Percentiles rank a stretch among this genome's conserved stretches.
These are phyloP conservation scores for Akabosia matsudoensis DNA, from an alignment of 1,140 invertebrate genomes.

Conservation along the genomic window DNA sequence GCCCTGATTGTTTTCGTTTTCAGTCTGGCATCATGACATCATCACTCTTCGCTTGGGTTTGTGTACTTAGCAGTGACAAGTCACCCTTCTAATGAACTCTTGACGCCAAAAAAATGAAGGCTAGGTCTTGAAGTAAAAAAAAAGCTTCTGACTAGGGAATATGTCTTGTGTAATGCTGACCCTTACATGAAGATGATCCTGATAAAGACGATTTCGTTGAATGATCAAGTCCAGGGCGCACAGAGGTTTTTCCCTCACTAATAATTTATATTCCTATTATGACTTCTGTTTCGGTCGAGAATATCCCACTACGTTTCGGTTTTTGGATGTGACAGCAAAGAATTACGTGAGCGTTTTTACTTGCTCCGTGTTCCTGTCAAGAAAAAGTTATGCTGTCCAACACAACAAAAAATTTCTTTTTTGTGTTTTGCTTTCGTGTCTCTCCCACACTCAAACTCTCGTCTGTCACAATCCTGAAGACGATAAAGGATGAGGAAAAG, in stretches of 20 bases:
- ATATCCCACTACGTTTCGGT: too few species aligned
- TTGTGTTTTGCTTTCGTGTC: neutral
- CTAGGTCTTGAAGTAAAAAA: neutral
- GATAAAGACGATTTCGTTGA: neutral
- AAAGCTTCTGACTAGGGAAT: neutral
- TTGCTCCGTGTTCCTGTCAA: neutral
- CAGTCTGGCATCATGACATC: neutral
- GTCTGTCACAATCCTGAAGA: too few species aligned
- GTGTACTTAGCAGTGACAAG: slow-evolving; percentile 10
- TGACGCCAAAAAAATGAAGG: neutral
- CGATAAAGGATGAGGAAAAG: too few species aligned
- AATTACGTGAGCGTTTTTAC: neutral
- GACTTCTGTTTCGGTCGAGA: too few species aligned
- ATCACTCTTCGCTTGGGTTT: neutral
- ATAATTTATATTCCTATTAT: too few species aligned
- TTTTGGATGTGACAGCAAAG: neutral
- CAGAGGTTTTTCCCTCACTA: too few species aligned
- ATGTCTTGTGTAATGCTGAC: neutral
- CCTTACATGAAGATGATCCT: neutral
- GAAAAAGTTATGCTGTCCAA: neutral
- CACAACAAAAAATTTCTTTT: neutral
- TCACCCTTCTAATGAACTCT: neutral
- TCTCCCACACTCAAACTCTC: neutral
- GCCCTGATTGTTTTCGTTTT: neutral
- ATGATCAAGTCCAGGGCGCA: neutral